Conservation (phyloP, 1,140 invertebrate species). For the Triops longicaudatus region DNA sequence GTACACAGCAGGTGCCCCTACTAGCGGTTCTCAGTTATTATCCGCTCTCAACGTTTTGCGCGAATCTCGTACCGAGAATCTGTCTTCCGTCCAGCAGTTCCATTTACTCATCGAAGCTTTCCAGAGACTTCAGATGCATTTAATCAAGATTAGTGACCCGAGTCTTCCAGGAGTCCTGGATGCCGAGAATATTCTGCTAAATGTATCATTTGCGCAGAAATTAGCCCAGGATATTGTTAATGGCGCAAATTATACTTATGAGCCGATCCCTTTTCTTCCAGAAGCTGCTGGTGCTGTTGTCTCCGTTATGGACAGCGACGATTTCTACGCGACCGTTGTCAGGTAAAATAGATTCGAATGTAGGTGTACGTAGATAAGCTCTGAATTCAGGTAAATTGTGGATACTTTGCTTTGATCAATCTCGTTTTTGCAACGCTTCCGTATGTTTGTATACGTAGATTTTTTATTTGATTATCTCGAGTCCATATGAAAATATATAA, state of each 20-base stretch:
- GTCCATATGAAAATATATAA: too few relatives aligned
- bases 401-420: not conserved
- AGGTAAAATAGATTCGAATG: constrained; percentile 48
- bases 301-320: constrained; percentile 54
- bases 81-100: not conserved
- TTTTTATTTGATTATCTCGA: too few relatives aligned
- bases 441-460: too few relatives aligned
- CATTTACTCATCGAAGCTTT: constrained; percentile 23
- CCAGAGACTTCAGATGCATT: constrained; percentile 8
- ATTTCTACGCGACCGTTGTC: constrained; percentile 59
- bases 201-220: not conserved
- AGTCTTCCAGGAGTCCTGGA: not conserved
- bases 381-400: not conserved
- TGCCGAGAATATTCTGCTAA: not conserved
- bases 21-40: constrained; percentile 34
- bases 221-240: not conserved
- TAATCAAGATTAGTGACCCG: constrained; percentile 17
- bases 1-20: constrained; percentile 36
- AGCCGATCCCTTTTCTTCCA: constrained; percentile 30
- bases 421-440: not conserved
- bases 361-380: not conserved
- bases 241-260: not conserved
- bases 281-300: constrained; percentile 49
- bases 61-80: not conserved
- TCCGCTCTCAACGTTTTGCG: constrained; percentile 22